phyloP scores from a whole-genome alignment of 2,113 vertebrate species.

The Boleophthalmus pectinirostris region DNA sequence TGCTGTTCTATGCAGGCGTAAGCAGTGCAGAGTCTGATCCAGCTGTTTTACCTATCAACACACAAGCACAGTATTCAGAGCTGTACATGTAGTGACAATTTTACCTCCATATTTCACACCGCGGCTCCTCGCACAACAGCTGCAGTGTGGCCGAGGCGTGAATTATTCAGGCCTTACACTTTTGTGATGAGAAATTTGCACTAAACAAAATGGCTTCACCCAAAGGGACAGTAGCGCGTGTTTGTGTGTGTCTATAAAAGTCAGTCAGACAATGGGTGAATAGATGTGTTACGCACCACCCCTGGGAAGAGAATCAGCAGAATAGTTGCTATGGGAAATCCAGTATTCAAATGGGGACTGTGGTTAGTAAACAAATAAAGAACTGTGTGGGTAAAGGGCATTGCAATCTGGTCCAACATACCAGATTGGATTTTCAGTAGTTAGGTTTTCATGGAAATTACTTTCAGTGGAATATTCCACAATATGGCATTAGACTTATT shows the following conservation, averaged over 20 bases:
- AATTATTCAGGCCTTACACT: conserved; percentile 62
- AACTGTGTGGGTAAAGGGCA: not conserved
- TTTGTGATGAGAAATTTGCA: conserved; percentile 17
- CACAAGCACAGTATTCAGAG: conserved; percentile 37
- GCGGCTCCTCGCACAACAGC: conserved; percentile 25
- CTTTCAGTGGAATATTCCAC: too few relatives aligned
- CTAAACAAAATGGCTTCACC: conserved; percentile 17
- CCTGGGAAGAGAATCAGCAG: not conserved
- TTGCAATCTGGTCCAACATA: not conserved
- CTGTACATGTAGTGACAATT: conserved; percentile 25
- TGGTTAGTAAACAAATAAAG: conserved; percentile 5
- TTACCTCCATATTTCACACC: conserved; percentile 37
- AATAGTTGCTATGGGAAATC: conserved; percentile 22
- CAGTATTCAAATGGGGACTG: not conserved
- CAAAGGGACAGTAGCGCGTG: conserved; percentile 8
- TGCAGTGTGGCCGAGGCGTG: conserved; percentile 36
- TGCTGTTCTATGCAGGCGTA: conserved; percentile 76
- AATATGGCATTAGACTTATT: not conserved
- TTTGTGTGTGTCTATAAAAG: conserved; percentile 5
- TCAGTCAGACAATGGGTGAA: conserved; percentile 13
- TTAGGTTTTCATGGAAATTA: too few relatives aligned
- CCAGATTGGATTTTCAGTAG: not conserved
- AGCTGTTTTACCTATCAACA: conserved; percentile 83
- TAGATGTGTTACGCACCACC: conserved; percentile 16
- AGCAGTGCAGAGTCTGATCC: conserved; percentile 80